Base-by-base conservation (phyloP, 2,888 invertebrate genomes). In the Blastobasis adustella region DNA sequence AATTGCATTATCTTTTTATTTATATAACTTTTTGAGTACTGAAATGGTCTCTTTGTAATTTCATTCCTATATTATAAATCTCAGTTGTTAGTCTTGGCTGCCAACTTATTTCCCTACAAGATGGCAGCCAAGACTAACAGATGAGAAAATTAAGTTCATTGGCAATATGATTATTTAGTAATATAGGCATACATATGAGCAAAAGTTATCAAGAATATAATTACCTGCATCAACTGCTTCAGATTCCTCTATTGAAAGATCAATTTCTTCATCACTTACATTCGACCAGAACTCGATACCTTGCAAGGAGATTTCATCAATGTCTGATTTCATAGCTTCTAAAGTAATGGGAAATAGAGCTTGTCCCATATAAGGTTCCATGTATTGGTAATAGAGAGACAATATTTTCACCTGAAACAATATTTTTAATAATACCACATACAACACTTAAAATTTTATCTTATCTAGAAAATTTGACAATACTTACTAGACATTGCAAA, bases 251-350 rank as follows among this genome's bases (percentile, higher is more conserved):
- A 98, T 95, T 1, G 95, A 92, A 60, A 99, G 89, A 83, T 98
- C 98, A 41, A 98, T 97, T 86, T 99, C 99, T 87, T 99, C 99
- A 84, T 99, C 99, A 72, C 99, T 98, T 0, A 99, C 98, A 69
- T 98, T 99, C 5, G 98, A 99, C 99, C 99, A 99, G 88, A 99
- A 99, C 82, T 99, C 99, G 76, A 99, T 99, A 61, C 99, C 99
- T 90, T 99, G 99, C 52, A 99, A 91, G 10, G 98, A 95, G 50
- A 99, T 95, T 65, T 98, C 98, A 85, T 99, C 98, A 60, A 95
- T 92, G 58, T 97, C 97, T 10, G 96, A 96, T 77, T 97, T 98
- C 98, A 99, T 99, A 7, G 99, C 98, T 82, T 98, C 97, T 73
- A 99, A 89, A 6, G 99, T 98, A 54, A 99, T 99, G 38, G 99